Percentiles rank a stretch among this genome's conserved stretches.
These are phyloP conservation scores for Hecatera dysodea DNA, from an alignment of 2,888 invertebrate species.

Conservation along the genomic window DNA sequence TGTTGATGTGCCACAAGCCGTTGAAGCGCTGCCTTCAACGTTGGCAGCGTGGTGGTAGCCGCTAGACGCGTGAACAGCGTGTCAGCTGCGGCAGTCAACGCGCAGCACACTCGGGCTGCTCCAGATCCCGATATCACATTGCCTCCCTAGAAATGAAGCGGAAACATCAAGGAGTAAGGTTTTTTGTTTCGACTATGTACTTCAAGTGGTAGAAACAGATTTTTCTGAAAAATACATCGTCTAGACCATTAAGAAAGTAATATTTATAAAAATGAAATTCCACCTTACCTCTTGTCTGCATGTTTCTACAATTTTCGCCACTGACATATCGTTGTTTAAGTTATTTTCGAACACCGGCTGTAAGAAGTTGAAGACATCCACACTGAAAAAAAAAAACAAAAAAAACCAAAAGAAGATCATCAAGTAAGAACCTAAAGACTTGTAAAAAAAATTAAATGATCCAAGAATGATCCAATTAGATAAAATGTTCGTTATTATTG, in stretches of 20 bases:
- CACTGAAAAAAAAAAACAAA: slow-evolving; percentile 87
- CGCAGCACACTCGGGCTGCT: slow-evolving; percentile 97
- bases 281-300: slow-evolving; percentile 88
- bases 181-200: too few species aligned
- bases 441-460: background rate
- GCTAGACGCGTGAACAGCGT: slow-evolving; percentile 97
- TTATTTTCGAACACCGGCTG: slow-evolving; percentile 93
- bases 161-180: background rate
- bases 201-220: too few species aligned
- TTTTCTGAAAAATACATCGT: too few species aligned
- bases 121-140: slow-evolving; percentile 93
- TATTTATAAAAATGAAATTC: background rate
- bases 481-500: background rate
- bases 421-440: too few species aligned
- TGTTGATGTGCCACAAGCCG: slow-evolving; percentile 97
- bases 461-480: background rate
- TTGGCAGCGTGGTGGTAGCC: slow-evolving; percentile 95
- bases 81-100: slow-evolving; percentile 97
- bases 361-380: slow-evolving; percentile 96
- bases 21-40: slow-evolving; percentile 95
- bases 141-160: slow-evolving; percentile 77
- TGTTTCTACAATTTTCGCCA: slow-evolving; percentile 93
- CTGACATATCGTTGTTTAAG: slow-evolving; percentile 91
- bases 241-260: too few species aligned
- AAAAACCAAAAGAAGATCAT: background rate